Evolutionary conservation across 2,113 vertebrate genomes (phyloP).

Genomic region (Thalassoma bifasciatum): DNA sequence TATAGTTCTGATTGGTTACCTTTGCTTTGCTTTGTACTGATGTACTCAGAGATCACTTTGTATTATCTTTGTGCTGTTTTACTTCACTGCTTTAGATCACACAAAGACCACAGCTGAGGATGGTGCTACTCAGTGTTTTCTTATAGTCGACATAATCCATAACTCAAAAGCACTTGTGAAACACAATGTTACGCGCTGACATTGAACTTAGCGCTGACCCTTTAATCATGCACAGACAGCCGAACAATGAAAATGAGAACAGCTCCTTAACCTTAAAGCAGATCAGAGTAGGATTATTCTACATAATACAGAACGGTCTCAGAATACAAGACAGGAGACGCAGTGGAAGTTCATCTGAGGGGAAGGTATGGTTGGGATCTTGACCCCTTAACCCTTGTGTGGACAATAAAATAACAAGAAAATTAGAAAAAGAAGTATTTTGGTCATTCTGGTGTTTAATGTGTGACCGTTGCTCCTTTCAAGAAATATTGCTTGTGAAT

Average conservation of each 20-base stretch:
- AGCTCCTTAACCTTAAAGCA: conserved; percentile 25
- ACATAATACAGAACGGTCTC: not conserved
- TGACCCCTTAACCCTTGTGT: not conserved
- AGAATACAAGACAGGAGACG: not conserved
- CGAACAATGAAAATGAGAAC: conserved; percentile 13
- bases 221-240: not conserved
- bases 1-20: no score
- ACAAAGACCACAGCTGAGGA: not conserved
- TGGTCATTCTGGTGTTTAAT: not conserved
- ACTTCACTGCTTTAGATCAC: not conserved
- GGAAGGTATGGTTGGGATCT: not conserved
- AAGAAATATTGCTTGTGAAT: not conserved
- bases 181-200: no score
- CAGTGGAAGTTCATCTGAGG: not conserved
- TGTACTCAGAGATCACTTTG: not conserved
- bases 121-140: not conserved
- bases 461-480: not conserved
- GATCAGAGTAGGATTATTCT: conserved; percentile 23
- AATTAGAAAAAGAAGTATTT: no score
- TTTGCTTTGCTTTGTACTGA: not conserved
- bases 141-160: not conserved
- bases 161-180: not conserved
- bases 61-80: not conserved
- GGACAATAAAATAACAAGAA: not conserved
- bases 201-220: not conserved